A percentile compares a stretch with the other conserved stretches of the same genome.
These are phyloP conservation scores for Brachionus plicatilis DNA, from an alignment of 1,140 invertebrate species.

Conservation along the genomic window DNA sequence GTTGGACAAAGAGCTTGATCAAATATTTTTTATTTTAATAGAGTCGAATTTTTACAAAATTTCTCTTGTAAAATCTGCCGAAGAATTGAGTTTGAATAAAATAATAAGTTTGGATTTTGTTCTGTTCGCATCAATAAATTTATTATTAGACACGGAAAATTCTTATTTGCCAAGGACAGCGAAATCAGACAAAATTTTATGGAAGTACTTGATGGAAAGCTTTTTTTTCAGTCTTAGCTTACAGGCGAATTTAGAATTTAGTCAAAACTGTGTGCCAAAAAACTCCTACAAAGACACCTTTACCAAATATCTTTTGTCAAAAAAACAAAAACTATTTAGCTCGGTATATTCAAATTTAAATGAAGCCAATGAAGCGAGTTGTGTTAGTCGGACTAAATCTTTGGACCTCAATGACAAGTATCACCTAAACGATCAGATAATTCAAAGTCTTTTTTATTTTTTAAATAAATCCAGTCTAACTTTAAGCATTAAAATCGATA, in stretches of 20 bases:
- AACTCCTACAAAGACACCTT: neutral
- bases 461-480: neutral
- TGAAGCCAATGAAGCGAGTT: neutral
- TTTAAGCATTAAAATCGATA: neutral
- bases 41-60: constrained; percentile 21
- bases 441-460: constrained; percentile 24
- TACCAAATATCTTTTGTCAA: neutral
- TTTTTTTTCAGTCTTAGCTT: neutral
- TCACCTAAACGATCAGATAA: neutral
- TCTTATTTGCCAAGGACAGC: neutral
- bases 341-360: constrained; percentile 33
- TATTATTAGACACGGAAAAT: neutral
- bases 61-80: neutral
- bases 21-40: constrained; percentile 5
- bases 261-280: neutral
- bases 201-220: neutral
- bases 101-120: constrained; percentile 16
- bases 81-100: constrained; percentile 20
- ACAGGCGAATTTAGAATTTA: neutral
- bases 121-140: neutral
- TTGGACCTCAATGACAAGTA: neutral
- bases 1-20: constrained; percentile 9
- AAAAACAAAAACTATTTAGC: constrained; percentile 28
- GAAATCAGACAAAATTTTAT: neutral
- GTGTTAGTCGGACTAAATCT: constrained; percentile 3